These are phyloP conservation scores for Odocoileus virginianus DNA, from an alignment of 2,113 vertebrate species.

Conservation along the genomic window DNA sequence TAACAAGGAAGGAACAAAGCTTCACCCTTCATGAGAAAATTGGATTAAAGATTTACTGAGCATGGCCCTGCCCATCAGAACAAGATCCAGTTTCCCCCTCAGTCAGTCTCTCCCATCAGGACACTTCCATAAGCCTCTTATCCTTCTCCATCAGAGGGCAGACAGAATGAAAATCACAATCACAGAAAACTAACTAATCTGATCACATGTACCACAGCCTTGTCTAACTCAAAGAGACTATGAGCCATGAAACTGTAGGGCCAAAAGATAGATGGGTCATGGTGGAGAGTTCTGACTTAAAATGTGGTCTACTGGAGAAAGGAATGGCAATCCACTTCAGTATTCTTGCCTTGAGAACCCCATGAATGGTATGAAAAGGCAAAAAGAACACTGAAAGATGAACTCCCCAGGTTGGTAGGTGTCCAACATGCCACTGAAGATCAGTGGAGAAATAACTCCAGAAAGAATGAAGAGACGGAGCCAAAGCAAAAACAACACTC, in stretches of 20 bases:
- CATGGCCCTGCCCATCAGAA: neutral
- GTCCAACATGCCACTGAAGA: neutral
- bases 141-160: neutral
- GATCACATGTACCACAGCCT: neutral
- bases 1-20: neutral
- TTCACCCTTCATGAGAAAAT: neutral
- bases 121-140: neutral
- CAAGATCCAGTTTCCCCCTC: neutral
- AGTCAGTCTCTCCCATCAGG: neutral
- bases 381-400: neutral
- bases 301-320: neutral
- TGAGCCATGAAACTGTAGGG: neutral
- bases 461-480: neutral
- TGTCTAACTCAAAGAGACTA: neutral
- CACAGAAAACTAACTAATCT: neutral
- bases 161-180: neutral
- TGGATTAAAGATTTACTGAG: neutral
- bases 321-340: neutral
- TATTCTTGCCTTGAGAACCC: neutral
- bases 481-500: neutral
- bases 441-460: neutral
- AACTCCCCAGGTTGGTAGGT: neutral
- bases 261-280: neutral
- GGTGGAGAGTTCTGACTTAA: neutral
- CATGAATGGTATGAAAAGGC: neutral